These are phyloP conservation scores for Cololabis saira DNA, from an alignment of 2,113 vertebrate species.

Conservation along the genomic window DNA sequence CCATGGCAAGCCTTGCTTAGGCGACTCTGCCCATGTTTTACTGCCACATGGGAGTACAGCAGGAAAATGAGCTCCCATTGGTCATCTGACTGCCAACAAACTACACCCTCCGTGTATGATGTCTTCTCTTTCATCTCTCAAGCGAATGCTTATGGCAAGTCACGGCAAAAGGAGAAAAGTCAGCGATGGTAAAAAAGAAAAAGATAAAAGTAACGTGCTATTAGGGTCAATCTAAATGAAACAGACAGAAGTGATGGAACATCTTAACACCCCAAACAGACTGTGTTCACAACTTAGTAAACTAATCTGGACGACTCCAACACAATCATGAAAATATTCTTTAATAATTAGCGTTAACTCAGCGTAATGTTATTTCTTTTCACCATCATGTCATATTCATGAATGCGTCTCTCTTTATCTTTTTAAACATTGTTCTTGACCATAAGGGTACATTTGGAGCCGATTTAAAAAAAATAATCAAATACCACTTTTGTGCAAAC, in stretches of 20 bases:
- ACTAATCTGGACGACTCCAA: neutral
- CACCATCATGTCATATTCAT: too few species aligned
- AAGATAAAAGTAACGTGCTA: neutral
- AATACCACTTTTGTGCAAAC: neutral
- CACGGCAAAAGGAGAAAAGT: neutral
- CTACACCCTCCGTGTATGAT: neutral
- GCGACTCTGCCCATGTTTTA: neutral
- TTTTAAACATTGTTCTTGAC: neutral
- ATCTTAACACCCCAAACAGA: too few species aligned
- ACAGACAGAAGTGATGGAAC: neutral
- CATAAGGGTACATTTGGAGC: neutral
- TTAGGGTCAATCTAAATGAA: too few species aligned
- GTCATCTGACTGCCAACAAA: constrained; percentile 9
- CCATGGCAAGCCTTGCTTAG: constrained; percentile 1
- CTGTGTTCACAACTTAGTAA: neutral
- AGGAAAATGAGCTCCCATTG: constrained; percentile 1
- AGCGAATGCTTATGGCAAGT: neutral
- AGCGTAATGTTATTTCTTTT: neutral
- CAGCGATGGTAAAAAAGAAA: neutral
- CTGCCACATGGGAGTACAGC: neutral
- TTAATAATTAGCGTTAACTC: neutral
- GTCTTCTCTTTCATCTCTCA: neutral
- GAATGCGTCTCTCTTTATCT: neutral
- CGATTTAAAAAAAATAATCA: neutral
- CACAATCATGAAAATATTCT: neutral